These are phyloP conservation scores for Plebejus anna DNA, from an alignment of 2,888 invertebrate genomes.

Conservation along the genomic window DNA sequence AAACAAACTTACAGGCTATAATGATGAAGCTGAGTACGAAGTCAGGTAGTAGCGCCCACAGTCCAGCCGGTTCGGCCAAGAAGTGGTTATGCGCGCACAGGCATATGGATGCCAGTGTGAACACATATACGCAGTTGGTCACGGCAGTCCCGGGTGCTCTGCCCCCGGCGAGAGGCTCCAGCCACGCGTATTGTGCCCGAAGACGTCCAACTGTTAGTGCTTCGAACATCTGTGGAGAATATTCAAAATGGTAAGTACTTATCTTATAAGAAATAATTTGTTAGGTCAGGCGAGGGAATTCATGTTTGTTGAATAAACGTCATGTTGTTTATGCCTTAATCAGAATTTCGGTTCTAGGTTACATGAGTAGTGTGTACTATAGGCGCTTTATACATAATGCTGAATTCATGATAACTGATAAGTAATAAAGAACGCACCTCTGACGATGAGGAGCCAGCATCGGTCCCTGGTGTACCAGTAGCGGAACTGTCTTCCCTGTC, in stretches of 20 bases:
- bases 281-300: neutral
- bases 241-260: neutral
- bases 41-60: conserved; percentile 85
- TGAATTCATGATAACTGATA: too few relatives aligned
- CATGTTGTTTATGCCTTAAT: too few relatives aligned
- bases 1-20: conserved; percentile 79
- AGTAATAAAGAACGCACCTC: conserved; percentile 54
- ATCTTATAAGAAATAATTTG: neutral
- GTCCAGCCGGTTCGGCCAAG: conserved; percentile 76
- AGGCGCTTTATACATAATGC: too few relatives aligned
- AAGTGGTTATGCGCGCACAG: conserved; percentile 84
- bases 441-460: conserved; percentile 80
- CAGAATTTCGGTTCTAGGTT: too few relatives aligned
- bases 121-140: conserved; percentile 84
- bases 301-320: too few relatives aligned
- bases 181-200: conserved; percentile 85
- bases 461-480: conserved; percentile 81
- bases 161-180: conserved; percentile 86
- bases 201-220: conserved; percentile 86
- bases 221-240: conserved; percentile 71
- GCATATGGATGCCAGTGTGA: conserved; percentile 83
- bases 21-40: conserved; percentile 82
- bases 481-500: conserved; percentile 82
- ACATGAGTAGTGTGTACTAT: too few relatives aligned
- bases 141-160: conserved; percentile 88